Conservation (phyloP, 1,140 invertebrate genomes). For the Geopemphigus sp. region DNA sequence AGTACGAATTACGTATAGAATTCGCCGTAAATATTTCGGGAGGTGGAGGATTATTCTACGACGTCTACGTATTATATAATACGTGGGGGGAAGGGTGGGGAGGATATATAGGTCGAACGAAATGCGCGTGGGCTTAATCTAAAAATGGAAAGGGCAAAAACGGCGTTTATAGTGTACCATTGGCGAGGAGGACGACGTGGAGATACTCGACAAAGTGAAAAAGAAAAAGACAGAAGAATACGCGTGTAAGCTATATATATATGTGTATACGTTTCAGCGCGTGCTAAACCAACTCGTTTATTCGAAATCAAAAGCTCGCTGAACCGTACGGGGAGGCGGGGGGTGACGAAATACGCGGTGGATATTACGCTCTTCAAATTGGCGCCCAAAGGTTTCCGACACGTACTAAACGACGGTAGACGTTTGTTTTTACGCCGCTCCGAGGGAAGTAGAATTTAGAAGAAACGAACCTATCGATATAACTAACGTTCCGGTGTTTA, state of each 20-base stretch:
- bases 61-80: no score
- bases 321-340: background rate
- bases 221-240: background rate
- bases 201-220: background rate
- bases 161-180: background rate
- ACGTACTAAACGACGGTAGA: background rate
- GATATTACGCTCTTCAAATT: conserved; percentile 6
- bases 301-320: conserved; percentile 6
- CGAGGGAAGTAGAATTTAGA: background rate
- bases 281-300: background rate
- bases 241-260: background rate
- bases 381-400: background rate
- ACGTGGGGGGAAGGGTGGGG: no score
- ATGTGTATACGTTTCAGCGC: background rate
- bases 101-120: no score
- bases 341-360: background rate
- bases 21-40: no score
- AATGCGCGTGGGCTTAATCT: no score
- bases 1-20: no score
- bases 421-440: background rate
- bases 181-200: background rate
- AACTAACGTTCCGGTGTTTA: no score
- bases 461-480: background rate
- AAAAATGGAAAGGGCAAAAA: background rate
- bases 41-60: no score